phyloP scores from a whole-genome alignment of 2,113 vertebrate species.

The Chitala chitala region DNA sequence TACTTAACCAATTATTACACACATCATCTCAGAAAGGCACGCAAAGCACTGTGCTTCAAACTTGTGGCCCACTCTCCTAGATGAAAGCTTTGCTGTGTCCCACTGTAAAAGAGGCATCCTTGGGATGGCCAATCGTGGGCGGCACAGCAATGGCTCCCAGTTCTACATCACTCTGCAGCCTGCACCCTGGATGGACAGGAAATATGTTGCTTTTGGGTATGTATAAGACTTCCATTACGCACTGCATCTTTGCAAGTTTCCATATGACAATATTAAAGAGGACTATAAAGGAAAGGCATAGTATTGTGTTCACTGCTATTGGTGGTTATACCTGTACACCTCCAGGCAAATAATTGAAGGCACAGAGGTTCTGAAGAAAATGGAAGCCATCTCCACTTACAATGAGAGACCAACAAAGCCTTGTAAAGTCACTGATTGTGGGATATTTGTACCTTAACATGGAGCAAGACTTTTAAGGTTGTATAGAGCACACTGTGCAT shows the following conservation, averaged over 20 bases:
- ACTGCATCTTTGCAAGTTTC: background rate
- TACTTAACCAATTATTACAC: too few species aligned
- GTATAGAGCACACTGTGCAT: too few species aligned
- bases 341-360: conserved; percentile 77
- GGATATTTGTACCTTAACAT: conserved; percentile 50
- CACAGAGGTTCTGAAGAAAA: conserved; percentile 64
- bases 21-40: background rate
- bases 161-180: conserved; percentile 86
- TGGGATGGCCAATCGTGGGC: conserved; percentile 79
- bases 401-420: conserved; percentile 70
- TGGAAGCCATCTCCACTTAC: conserved; percentile 64
- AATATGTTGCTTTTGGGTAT: conserved; percentile 84
- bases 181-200: conserved; percentile 71
- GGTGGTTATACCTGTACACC: conserved; percentile 20
- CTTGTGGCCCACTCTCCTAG: conserved; percentile 46
- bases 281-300: background rate
- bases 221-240: conserved; percentile 36
- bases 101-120: conserved; percentile 73
- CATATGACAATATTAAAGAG: background rate
- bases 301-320: background rate
- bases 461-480: background rate
- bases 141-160: conserved; percentile 78
- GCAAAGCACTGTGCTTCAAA: background rate
- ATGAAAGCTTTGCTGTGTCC: conserved; percentile 74
- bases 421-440: conserved; percentile 69